Evolutionary conservation across 2,888 invertebrate genomes (phyloP).

Genomic region (Latheticus oryzae): DNA sequence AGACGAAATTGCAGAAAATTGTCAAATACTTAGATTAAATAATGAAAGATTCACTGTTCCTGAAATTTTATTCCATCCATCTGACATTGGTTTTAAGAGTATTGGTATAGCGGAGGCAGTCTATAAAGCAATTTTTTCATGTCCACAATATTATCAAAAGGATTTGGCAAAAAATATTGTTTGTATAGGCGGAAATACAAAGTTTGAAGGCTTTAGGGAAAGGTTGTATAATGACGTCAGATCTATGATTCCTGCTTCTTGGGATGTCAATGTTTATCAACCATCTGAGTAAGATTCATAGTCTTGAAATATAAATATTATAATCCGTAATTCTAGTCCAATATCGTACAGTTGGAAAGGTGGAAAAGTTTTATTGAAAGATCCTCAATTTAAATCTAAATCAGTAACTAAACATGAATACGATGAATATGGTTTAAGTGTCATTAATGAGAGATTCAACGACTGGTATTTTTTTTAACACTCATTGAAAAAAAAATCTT

Average conservation of each 20-base stretch:
- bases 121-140: constrained; percentile 78
- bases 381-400: constrained; percentile 78
- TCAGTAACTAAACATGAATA: constrained; percentile 87
- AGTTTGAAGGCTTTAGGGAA: constrained; percentile 87
- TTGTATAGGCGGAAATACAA: constrained; percentile 82
- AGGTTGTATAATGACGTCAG: constrained; percentile 83
- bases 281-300: constrained; percentile 73
- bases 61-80: constrained; percentile 93
- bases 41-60: constrained; percentile 96
- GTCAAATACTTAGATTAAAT: constrained; percentile 85
- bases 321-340: constrained; percentile 69
- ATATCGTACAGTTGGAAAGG: constrained; percentile 91
- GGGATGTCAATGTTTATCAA: constrained; percentile 78
- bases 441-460: constrained; percentile 71
- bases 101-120: constrained; percentile 95
- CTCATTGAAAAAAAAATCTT: neutral
- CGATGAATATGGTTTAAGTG: constrained; percentile 82
- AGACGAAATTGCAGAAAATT: constrained; percentile 59
- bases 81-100: constrained; percentile 90
- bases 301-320: neutral
- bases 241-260: constrained; percentile 80
- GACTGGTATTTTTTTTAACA: constrained; percentile 56
- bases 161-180: constrained; percentile 86
- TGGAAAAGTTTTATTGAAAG: constrained; percentile 79
- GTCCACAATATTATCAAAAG: constrained; percentile 80